phyloP scores from a whole-genome alignment of 2,797 vertebrate genomes.

The Neosilurus mollespiculum region DNA sequence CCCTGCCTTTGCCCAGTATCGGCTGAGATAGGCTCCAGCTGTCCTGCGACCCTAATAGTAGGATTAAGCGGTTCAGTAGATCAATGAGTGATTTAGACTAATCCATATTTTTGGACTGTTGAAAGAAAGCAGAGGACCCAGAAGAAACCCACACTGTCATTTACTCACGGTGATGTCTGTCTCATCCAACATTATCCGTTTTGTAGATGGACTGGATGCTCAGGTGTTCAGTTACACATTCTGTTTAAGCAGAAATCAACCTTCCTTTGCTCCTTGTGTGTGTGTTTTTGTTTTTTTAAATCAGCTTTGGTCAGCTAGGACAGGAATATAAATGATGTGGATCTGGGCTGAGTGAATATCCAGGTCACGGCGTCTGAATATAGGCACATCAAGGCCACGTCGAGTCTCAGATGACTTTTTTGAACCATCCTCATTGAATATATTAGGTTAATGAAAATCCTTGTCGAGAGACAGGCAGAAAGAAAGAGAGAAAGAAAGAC shows the following conservation, averaged over 20 bases:
- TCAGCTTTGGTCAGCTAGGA: constrained; percentile 12
- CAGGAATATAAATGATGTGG: constrained; percentile 49
- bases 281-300: too few relatives aligned
- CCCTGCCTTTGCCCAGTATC: too few relatives aligned
- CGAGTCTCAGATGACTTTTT: constrained; percentile 50
- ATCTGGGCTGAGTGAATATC: constrained; percentile 59
- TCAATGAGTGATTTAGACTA: too few relatives aligned
- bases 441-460: constrained; percentile 75
- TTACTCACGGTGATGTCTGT: background rate
- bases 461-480: constrained; percentile 25
- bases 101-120: too few relatives aligned
- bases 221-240: background rate
- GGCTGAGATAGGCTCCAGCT: too few relatives aligned
- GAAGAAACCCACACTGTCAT: background rate
- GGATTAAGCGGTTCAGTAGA: too few relatives aligned
- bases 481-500: background rate
- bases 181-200: background rate
- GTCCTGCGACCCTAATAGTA: too few relatives aligned
- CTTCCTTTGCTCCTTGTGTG: constrained; percentile 9
- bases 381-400: constrained; percentile 57
- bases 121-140: background rate
- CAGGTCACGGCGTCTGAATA: constrained; percentile 63
- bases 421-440: constrained; percentile 60
- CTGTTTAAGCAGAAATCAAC: constrained; percentile 31
- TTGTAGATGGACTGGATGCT: background rate